Base-by-base conservation (phyloP, 2,888 invertebrate species). In the Philereme transversata region DNA sequence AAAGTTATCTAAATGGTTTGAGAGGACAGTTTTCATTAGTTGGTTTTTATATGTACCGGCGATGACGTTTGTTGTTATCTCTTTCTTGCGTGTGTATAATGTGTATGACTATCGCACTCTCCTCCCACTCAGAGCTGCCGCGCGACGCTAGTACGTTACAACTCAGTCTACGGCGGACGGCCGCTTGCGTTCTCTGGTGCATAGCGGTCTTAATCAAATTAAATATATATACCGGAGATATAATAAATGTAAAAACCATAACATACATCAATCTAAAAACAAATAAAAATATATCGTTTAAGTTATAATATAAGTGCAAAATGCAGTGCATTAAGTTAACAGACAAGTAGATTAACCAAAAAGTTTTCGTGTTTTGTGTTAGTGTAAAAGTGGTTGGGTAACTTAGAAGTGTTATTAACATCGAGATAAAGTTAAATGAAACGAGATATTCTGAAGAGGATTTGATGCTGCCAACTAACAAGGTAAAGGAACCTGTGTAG, bases 401-500 rank as follows among this genome's bases (percentile, higher is more conserved):
- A 80, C 77, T 79, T 75, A 75, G 54, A 79, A 79, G 85, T 77
- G 74, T 74, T 73, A 80, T 72, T 67, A 64, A 71, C 66, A 65
- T 56, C 56, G 67, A 76, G 67, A 73, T 73, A 67, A 71, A 77
- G 74, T 81, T 79, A 79, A 86, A 84, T 83, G 83, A 84, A 79
- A 76, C 76, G 73, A 76, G 67, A 76, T 70, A 74, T 68, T 74
- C 71, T 75, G 78, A 77, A 79, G 85, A 86, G 84, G 84, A 84
- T 86, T 88, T 81, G 82, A 86, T 85, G 85, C 82, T 55, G 62
- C 40, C 83, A 85, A 80, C 81, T 82, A 84, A 84, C 83, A 90
- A 91, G 91, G 91, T 91, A 90, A 81, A 83, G 72, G 73, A 85
- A 90, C 88, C 88, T 88, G 87, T 85, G 22, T 22, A 45, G 10